phyloP scores from a whole-genome alignment of 1,140 invertebrate genomes.

The Drosophila nigrodunni region DNA sequence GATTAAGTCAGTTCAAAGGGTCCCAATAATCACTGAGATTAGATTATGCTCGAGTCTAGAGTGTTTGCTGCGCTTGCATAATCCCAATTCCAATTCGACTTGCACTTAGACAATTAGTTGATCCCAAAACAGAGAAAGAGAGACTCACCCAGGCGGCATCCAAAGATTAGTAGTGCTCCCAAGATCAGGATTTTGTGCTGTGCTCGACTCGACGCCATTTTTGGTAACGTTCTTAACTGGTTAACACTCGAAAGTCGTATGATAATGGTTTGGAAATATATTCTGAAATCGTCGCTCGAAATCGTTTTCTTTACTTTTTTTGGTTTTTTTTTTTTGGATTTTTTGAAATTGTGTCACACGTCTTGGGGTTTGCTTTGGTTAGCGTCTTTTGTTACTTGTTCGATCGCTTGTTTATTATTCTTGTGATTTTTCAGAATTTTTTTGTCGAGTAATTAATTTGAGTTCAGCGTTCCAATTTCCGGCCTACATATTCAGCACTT shows the following conservation, averaged over 20 bases:
- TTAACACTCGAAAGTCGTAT: conserved; percentile 29
- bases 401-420: conserved; percentile 58
- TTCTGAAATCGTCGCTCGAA: conserved; percentile 31
- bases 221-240: conserved; percentile 28
- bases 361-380: conserved; percentile 10
- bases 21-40: conserved; percentile 55
- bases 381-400: conserved; percentile 22
- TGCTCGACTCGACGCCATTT: conserved; percentile 41
- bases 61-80: conserved; percentile 4
- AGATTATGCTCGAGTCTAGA: conserved; percentile 44
- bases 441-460: conserved; percentile 74
- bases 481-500: conserved; percentile 68
- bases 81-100: conserved; percentile 29
- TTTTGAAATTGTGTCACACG: conserved; percentile 62
- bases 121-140: background rate
- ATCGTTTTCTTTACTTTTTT: conserved; percentile 10
- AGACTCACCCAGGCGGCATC: conserved; percentile 57
- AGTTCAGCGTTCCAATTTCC: conserved; percentile 61
- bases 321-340: conserved; percentile 14
- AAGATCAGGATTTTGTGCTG: conserved; percentile 36
- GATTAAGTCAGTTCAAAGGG: conserved; percentile 52
- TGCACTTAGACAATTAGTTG: conserved; percentile 11
- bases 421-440: conserved; percentile 63
- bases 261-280: conserved; percentile 30
- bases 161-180: conserved; percentile 46